Evolutionary conservation across 2,113 vertebrate genomes (phyloP).

Genomic region (Myanophis thanlyinensis): DNA sequence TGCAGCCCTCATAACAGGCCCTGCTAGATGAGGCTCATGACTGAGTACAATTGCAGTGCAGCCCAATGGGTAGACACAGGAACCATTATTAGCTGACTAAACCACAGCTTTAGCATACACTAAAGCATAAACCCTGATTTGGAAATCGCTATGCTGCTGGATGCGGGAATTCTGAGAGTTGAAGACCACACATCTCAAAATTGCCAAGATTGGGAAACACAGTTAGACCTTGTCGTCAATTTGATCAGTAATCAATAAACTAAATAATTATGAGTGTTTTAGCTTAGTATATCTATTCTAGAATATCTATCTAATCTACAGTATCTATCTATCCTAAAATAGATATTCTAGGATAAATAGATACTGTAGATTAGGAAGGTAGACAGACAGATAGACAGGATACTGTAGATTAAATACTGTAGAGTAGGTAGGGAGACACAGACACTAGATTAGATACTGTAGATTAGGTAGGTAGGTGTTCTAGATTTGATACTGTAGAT

Average conservation of each 20-base stretch:
- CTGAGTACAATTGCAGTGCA: neutral
- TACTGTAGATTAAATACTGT: no score
- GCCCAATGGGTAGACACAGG: neutral
- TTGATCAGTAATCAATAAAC: neutral
- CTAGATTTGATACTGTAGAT: no score
- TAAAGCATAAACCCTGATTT: neutral
- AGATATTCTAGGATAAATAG: no score
- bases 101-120: neutral
- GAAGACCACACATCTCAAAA: neutral
- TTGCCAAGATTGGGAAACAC: neutral
- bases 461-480: no score
- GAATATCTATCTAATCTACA: no score
- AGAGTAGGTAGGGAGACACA: no score
- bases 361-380: no score
- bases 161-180: neutral
- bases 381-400: no score
- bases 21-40: neutral
- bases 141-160: neutral
- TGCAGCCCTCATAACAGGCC: neutral
- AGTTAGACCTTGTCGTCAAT: neutral
- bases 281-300: no score
- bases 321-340: no score
- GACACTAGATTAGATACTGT: no score
- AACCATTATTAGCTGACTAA: neutral
- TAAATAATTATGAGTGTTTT: neutral